Base-by-base conservation (phyloP, 1,140 invertebrate genomes). In the Asbolus verrucosus region DNA sequence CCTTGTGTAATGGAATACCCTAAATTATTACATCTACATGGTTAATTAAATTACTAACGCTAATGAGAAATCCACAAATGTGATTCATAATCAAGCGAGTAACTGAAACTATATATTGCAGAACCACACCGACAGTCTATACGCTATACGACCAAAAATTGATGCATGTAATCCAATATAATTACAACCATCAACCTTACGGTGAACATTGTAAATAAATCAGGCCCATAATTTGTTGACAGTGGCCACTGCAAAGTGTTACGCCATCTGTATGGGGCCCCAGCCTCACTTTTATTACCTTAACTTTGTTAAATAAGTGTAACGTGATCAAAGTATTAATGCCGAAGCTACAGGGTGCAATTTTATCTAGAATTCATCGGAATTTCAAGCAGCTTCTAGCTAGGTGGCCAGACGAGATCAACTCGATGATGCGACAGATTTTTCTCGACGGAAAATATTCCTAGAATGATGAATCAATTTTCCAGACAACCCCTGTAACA, bases 51-150 rank as follows among this genome's bases (percentile, higher is more conserved):
- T 65, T 65, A 65, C 62, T 39, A 46, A 30, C 21, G 38, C 62
- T 65, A 65, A 65, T 65, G 36, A 62, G 59, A 62, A 62, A 62
- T 16, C 59, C 59, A 16, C 36, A 62, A 62, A 62, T 62, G 59
- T 38, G 59, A 36, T 19, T 62, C 36, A 36, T 13, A 62, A 39
- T 62, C 59, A 62, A 36, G 59, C 59, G n/a, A 16, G 24, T 16
- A 38, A 62, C 38, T 65, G 19, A 54, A 27, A 13, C 24, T 46
- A 8, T 46, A 21, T 19, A 38, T 38, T 13, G 6, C 2, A 6
- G 33, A 46, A n/a, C 41, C 41, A 46, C 33, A 38, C 33, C 11
- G 33, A 13, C 33, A 38, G 33, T 2, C n/a, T n/a, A n/a, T n/a
- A n/a, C n/a, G n/a, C n/a, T n/a, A n/a, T n/a, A n/a, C n/a, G n/a